Conservation (phyloP, 2,797 vertebrate genomes). For the Tokudaia muenninki region DNA sequence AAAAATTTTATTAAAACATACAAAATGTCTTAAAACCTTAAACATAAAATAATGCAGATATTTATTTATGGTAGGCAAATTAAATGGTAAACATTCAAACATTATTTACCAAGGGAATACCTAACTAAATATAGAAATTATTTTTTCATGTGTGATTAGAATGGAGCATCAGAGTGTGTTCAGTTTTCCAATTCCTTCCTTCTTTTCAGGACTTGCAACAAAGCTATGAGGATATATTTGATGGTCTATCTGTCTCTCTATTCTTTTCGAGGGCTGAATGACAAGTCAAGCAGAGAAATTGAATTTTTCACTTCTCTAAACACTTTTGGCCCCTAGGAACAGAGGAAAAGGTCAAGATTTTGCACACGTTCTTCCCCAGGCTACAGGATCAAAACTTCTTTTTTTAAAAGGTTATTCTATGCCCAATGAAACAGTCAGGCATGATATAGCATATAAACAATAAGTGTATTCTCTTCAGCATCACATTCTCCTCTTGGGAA, state of each 20-base stretch:
- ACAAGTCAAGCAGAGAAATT: slow-evolving; percentile 77
- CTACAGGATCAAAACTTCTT: slow-evolving; percentile 73
- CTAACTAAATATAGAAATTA: neutral
- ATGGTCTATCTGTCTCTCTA: slow-evolving; percentile 59
- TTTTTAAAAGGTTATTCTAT: slow-evolving; percentile 69
- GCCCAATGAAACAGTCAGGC: slow-evolving; percentile 48
- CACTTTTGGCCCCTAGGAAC: slow-evolving; percentile 80
- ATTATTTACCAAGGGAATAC: neutral
- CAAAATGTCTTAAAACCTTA: neutral
- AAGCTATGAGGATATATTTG: slow-evolving; percentile 56
- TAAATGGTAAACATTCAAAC: neutral
- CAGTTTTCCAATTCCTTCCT: neutral
- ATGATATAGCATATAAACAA: neutral
- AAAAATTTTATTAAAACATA: neutral
- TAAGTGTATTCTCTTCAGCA: neutral
- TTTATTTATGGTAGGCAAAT: neutral
- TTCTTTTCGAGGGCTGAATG: slow-evolving; percentile 72
- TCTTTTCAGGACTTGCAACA: neutral
- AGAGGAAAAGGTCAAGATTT: slow-evolving; percentile 83
- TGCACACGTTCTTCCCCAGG: slow-evolving; percentile 63
- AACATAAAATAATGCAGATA: neutral
- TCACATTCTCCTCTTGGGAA: neutral
- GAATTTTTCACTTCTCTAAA: slow-evolving; percentile 82
- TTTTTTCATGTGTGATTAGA: neutral
- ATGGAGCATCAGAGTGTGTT: neutral